phyloP scores from a whole-genome alignment of 2,888 invertebrate genomes.

The Xestia sexstrigata region DNA sequence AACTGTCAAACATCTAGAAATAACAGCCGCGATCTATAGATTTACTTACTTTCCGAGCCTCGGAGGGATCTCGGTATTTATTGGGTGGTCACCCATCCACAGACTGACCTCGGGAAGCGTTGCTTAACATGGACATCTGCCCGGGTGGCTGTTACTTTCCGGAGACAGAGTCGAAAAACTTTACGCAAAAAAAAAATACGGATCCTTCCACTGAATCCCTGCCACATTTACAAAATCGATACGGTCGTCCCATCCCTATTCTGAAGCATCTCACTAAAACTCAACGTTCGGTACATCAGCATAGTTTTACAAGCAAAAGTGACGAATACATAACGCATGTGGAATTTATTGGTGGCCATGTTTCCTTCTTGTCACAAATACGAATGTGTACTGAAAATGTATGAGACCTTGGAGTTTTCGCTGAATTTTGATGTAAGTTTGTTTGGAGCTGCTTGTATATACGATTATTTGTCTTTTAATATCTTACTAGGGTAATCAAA shows the following conservation, averaged over 20 bases:
- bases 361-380: conserved; percentile 26
- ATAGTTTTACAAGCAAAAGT: conserved; percentile 50
- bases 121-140: too few relatives aligned
- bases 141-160: background rate
- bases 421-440: conserved; percentile 1
- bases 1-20: background rate
- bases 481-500: background rate
- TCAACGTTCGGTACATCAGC: conserved; percentile 37
- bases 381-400: conserved; percentile 24
- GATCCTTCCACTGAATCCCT: background rate
- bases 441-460: background rate
- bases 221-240: conserved; percentile 17
- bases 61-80: background rate
- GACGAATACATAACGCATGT: conserved; percentile 44
- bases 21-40: background rate
- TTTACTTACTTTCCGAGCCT: too few relatives aligned
- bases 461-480: background rate
- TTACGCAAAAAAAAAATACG: background rate
- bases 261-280: conserved; percentile 20
- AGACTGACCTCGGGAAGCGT: background rate
- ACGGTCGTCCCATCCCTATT: conserved; percentile 6
- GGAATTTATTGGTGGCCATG: conserved; percentile 28
- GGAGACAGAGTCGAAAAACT: too few relatives aligned
- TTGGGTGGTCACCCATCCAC: background rate
- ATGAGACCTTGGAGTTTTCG: background rate